phyloP scores from a whole-genome alignment of 2,888 invertebrate genomes.

The Meiosimyza platycephala region DNA sequence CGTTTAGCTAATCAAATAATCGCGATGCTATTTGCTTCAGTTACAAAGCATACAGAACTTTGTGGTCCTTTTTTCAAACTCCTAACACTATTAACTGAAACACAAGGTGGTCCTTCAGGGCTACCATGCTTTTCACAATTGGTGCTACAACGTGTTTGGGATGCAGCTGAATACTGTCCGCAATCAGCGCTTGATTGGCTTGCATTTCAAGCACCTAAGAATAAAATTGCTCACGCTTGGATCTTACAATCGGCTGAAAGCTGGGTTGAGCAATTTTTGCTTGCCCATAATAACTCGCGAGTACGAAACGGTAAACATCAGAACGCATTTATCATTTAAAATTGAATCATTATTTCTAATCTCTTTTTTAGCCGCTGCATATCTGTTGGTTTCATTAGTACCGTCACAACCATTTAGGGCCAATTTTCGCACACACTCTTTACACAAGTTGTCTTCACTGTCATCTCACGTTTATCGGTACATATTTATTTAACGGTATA shows the following conservation, averaged over 20 bases:
- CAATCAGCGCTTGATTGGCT: constrained; percentile 94
- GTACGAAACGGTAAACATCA: constrained; percentile 78
- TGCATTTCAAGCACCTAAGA: constrained; percentile 84
- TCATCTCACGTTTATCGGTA: constrained; percentile 60
- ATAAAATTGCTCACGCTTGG: constrained; percentile 91
- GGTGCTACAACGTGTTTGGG: constrained; percentile 89
- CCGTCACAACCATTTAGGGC: constrained; percentile 92
- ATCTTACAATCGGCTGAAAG: constrained; percentile 91
- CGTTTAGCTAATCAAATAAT: constrained; percentile 88
- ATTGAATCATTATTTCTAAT: constrained; percentile 8
- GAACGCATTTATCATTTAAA: neutral
- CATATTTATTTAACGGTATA: constrained; percentile 51
- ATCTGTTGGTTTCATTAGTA: constrained; percentile 88
- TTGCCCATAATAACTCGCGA: constrained; percentile 86
- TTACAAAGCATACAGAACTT: constrained; percentile 89
- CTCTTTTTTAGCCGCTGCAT: constrained; percentile 77
- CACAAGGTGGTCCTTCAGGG: constrained; percentile 79
- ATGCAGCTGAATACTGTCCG: constrained; percentile 89
- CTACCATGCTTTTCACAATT: constrained; percentile 92
- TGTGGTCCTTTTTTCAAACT: constrained; percentile 94
- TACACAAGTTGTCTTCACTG: constrained; percentile 63
- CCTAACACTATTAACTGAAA: constrained; percentile 87
- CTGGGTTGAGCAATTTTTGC: constrained; percentile 90
- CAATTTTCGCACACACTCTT: constrained; percentile 76
- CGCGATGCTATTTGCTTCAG: constrained; percentile 89